Evolutionary conservation across 2,113 vertebrate genomes (phyloP).

Genomic region (Strix aluco): DNA sequence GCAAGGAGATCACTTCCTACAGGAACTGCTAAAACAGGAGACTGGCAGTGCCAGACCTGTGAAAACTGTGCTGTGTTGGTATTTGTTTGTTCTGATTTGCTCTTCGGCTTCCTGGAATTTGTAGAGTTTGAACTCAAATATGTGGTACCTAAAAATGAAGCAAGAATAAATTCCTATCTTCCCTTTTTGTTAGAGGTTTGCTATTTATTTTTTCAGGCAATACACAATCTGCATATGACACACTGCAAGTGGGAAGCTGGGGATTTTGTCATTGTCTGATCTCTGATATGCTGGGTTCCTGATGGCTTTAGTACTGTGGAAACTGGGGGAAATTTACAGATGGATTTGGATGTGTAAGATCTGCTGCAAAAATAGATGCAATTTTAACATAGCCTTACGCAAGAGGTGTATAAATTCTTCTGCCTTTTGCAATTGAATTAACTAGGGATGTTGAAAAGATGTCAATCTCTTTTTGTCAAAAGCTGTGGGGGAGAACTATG

Average conservation of each 20-base stretch:
- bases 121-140: background rate
- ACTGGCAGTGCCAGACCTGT: background rate
- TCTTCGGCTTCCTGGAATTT: slow-evolving; percentile 57
- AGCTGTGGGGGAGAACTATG: background rate
- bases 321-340: slow-evolving; percentile 38
- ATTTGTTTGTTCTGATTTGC: slow-evolving; percentile 13
- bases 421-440: slow-evolving; percentile 2
- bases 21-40: background rate
- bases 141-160: background rate
- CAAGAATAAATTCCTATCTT: slow-evolving; percentile 26
- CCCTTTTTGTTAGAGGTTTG: background rate
- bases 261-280: background rate
- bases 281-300: background rate
- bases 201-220: slow-evolving; percentile 61
- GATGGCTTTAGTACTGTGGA: background rate
- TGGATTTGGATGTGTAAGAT: slow-evolving; percentile 36
- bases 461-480: background rate
- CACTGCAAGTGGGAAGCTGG: background rate
- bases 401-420: background rate
- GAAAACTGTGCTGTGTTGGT: background rate
- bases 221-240: background rate
- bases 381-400: slow-evolving; percentile 14
- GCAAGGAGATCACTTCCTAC: background rate
- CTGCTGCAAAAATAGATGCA: slow-evolving; percentile 15
- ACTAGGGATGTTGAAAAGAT: background rate